Evolutionary conservation across 2,888 invertebrate species (phyloP).

Genomic region (Tachina lurida): DNA sequence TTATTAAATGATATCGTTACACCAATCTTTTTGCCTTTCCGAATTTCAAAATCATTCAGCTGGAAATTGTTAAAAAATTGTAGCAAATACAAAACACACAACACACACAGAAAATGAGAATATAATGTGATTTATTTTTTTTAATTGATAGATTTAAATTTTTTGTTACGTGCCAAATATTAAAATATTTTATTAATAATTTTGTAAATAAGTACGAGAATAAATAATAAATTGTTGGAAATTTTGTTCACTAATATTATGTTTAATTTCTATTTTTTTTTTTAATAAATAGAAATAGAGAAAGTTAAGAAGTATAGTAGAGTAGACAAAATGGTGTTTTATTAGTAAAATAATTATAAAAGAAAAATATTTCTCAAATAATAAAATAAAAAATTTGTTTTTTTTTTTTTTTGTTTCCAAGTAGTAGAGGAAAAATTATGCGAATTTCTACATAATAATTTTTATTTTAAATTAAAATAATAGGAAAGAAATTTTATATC

Average conservation of each 20-base stretch:
- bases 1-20: slow-evolving; percentile 99
- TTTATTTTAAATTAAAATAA: slow-evolving; percentile 26
- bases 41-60: slow-evolving; percentile 99
- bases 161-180: slow-evolving; percentile 79
- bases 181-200: slow-evolving; percentile 67
- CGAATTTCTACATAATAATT: slow-evolving; percentile 59
- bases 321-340: slow-evolving; percentile 61
- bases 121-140: slow-evolving; percentile 70
- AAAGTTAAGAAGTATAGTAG: slow-evolving; percentile 27
- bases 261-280: slow-evolving; percentile 65
- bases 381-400: slow-evolving; percentile 31
- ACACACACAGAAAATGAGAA: slow-evolving; percentile 71
- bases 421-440: slow-evolving; percentile 36
- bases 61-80: slow-evolving; percentile 89
- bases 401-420: slow-evolving; percentile 34
- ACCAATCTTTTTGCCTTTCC: slow-evolving; percentile 99
- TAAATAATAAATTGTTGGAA: slow-evolving; percentile 43
- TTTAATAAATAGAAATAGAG: slow-evolving; percentile 26
- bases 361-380: slow-evolving; percentile 23
- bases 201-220: slow-evolving; percentile 44
- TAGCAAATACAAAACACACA: slow-evolving; percentile 74
- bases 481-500: slow-evolving; percentile 21
- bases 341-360: slow-evolving; percentile 40
- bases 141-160: slow-evolving; percentile 38
- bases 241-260: slow-evolving; percentile 66